Conservation (phyloP, 2,113 vertebrate genomes). For the Bubalus kerabau region DNA sequence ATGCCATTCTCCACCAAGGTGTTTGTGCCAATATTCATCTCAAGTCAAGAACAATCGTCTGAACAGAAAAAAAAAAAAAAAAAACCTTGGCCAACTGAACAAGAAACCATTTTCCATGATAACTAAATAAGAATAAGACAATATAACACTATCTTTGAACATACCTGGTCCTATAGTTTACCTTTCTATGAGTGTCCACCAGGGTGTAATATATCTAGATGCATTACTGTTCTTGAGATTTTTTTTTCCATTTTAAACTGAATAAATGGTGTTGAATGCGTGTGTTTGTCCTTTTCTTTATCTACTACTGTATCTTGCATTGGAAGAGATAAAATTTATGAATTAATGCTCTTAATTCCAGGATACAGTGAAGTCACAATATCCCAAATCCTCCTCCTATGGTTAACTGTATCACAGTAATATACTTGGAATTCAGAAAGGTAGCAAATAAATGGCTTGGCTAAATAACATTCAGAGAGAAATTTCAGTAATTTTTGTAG, state of each 20-base stretch:
- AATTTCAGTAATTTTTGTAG: not conserved
- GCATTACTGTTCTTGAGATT: not conserved
- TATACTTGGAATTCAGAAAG: not conserved
- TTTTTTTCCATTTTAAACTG: not conserved
- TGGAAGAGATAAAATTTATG: not conserved
- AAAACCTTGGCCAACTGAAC: not conserved
- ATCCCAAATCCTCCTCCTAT: not conserved
- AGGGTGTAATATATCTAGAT: not conserved
- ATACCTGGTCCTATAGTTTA: not conserved
- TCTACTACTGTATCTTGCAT: not conserved
- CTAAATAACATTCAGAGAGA: not conserved
- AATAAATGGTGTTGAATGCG: not conserved
- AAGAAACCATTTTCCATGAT: not conserved
- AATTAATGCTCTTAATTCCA: not conserved
- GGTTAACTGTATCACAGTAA: not conserved
- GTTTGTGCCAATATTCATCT: not conserved
- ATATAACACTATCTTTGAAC: not conserved
- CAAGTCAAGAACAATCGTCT: not conserved
- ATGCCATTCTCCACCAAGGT: not conserved
- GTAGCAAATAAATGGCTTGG: not conserved
- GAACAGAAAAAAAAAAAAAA: not conserved
- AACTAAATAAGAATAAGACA: constrained; percentile 13
- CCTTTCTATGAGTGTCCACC: not conserved
- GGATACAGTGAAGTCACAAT: not conserved
- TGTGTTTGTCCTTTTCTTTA: not conserved